phyloP scores from a whole-genome alignment of 2,888 invertebrate genomes.

The Scaptomyza reducta region DNA sequence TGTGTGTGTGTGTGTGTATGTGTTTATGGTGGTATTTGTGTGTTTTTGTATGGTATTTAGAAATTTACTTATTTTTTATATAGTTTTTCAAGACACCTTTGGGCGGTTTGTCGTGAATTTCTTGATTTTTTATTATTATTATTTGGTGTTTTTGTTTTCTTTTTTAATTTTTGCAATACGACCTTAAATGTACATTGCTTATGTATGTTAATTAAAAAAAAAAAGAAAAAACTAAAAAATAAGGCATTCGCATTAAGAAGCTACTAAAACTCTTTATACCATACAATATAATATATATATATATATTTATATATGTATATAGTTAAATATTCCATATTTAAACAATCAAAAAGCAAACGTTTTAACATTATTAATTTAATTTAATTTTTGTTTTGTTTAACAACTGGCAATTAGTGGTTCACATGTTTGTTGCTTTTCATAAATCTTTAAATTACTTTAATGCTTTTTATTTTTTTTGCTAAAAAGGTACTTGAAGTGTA shows the following conservation, averaged over 20 bases:
- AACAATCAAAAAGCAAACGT: conserved; percentile 51
- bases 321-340: conserved; percentile 12
- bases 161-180: conserved; percentile 1
- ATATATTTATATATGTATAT: background rate
- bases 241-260: conserved; percentile 45
- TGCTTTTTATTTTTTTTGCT: conserved; percentile 49
- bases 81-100: conserved; percentile 33
- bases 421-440: conserved; percentile 30
- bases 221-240: conserved; percentile 23
- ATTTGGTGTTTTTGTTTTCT: background rate
- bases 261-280: conserved; percentile 36
- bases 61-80: conserved; percentile 1
- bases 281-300: conserved; percentile 13
- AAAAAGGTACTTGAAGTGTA: conserved; percentile 82
- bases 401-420: conserved; percentile 46
- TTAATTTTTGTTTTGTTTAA: conserved; percentile 14
- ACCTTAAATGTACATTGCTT: conserved; percentile 33
- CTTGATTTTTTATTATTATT: background rate
- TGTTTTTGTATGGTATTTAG: conserved; percentile 17
- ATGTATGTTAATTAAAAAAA: too few species aligned
- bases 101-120: conserved; percentile 34
- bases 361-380: conserved; percentile 35
- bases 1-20: conserved; percentile 20
- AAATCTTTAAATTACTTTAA: conserved; percentile 32
- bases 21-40: conserved; percentile 19